Evolutionary conservation across 2,113 vertebrate species (phyloP).

Genomic region (Struthidea cinerea): DNA sequence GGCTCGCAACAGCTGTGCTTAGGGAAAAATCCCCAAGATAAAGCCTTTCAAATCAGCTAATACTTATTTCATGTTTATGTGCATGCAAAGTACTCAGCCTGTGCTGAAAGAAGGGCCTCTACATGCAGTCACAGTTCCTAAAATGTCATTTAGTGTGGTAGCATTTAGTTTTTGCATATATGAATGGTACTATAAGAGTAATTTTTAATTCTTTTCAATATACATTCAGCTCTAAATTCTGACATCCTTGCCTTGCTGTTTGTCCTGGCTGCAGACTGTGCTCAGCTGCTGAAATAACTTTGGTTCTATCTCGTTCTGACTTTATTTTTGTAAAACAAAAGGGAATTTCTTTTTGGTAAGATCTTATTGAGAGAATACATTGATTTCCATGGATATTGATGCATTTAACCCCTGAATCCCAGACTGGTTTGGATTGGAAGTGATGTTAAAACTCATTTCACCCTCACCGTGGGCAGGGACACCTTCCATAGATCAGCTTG

Average conservation of each 20-base stretch:
- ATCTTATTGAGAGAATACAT: fast-evolving
- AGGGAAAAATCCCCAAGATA: fast-evolving
- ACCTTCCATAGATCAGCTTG: neutral
- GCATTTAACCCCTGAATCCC: neutral
- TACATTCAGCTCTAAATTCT: neutral
- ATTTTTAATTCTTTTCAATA: neutral
- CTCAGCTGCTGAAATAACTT: neutral
- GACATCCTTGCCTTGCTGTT: neutral
- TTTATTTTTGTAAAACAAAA: neutral
- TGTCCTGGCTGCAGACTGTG: neutral
- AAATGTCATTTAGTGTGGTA: fast-evolving
- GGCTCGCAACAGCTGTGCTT: fast-evolving
- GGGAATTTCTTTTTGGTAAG: neutral
- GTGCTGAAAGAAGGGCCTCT: neutral
- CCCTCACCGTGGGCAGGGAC: neutral
- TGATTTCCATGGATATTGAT: fast-evolving
- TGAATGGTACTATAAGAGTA: neutral
- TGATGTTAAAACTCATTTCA: neutral
- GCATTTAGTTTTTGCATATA: fast-evolving
- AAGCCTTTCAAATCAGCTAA: neutral
- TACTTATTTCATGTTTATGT: fast-evolving
- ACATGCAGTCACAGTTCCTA: fast-evolving
- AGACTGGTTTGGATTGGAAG: neutral
- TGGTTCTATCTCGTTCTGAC: fast-evolving
- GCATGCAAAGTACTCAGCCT: fast-evolving